A percentile compares a stretch with the other conserved stretches of the same genome.
Evolutionary conservation across 2,797 vertebrate species (phyloP).

Genomic region (Liasis olivaceus): DNA sequence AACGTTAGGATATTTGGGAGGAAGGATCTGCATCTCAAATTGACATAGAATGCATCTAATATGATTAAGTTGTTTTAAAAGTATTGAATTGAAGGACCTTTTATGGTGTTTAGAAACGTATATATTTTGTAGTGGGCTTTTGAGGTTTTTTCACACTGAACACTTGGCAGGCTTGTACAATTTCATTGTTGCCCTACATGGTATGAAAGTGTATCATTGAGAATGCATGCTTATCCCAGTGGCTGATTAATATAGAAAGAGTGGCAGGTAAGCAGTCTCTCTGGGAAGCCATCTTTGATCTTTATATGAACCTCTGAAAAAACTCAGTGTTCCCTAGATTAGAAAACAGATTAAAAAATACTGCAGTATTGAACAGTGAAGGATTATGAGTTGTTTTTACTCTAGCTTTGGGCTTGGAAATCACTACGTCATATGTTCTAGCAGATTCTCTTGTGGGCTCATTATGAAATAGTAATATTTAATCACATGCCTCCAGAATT

Average conservation of each 20-base stretch:
- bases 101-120: background rate
- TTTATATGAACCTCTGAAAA: background rate
- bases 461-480: too few relatives aligned
- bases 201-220: background rate
- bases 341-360: background rate
- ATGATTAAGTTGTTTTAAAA: too few relatives aligned
- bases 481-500: background rate
- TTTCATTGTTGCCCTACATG: background rate
- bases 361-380: background rate
- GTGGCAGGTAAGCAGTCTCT: background rate
- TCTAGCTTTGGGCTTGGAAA: background rate
- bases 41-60: too few relatives aligned
- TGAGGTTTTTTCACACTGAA: too few relatives aligned
- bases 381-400: background rate
- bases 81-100: background rate
- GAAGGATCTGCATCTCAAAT: background rate
- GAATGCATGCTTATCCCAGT: background rate
- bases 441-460: too few relatives aligned
- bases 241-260: background rate
- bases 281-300: background rate
- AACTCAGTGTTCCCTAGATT: background rate
- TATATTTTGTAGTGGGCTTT: too few relatives aligned
- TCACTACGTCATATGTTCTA: background rate
- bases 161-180: background rate
- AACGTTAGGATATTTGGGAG: background rate